phyloP scores from a whole-genome alignment of 92 coral and sea anemone genomes.

The Epizoanthus ramosus region DNA sequence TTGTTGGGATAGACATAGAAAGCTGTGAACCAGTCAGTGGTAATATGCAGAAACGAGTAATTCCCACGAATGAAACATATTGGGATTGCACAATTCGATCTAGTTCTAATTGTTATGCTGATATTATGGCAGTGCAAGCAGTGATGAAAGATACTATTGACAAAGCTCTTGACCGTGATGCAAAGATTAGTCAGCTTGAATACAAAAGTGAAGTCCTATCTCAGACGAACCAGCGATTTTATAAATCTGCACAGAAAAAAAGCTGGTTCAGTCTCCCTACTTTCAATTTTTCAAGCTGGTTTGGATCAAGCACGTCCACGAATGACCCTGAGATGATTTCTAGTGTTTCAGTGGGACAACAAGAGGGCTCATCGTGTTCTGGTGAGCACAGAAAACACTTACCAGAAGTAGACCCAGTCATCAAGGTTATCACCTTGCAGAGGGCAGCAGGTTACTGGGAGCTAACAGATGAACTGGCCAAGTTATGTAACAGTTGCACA shows the following conservation, averaged over 20 bases:
- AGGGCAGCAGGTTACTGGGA: conserved; percentile 50
- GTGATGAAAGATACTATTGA: not conserved
- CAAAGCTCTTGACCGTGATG: not conserved
- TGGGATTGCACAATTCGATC: too few species aligned
- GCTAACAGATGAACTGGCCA: conserved; percentile 28
- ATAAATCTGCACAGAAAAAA: not conserved
- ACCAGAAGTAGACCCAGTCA: not conserved
- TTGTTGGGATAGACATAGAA: conserved; percentile 78
- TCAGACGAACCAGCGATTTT: not conserved
- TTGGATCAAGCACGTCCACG: not conserved
- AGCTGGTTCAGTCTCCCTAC: not conserved
- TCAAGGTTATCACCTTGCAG: conserved; percentile 30
- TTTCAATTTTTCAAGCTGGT: not conserved
- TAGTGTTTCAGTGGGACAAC: not conserved
- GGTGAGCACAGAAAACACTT: not conserved
- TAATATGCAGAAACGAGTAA: conserved; percentile 20
- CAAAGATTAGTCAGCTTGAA: not conserved
- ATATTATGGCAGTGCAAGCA: not conserved
- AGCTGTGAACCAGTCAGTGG: conserved; percentile 52
- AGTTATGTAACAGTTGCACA: conserved; percentile 9
- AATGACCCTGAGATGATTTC: not conserved
- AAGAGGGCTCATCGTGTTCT: not conserved
- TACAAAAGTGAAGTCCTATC: not conserved
- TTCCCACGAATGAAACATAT: not conserved
- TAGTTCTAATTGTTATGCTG: too few species aligned